Percentiles rank a stretch among this genome's conserved stretches.
These are phyloP conservation scores for Cataglyphis albicans DNA, from an alignment of 2,888 invertebrate genomes.

Conservation along the genomic window DNA sequence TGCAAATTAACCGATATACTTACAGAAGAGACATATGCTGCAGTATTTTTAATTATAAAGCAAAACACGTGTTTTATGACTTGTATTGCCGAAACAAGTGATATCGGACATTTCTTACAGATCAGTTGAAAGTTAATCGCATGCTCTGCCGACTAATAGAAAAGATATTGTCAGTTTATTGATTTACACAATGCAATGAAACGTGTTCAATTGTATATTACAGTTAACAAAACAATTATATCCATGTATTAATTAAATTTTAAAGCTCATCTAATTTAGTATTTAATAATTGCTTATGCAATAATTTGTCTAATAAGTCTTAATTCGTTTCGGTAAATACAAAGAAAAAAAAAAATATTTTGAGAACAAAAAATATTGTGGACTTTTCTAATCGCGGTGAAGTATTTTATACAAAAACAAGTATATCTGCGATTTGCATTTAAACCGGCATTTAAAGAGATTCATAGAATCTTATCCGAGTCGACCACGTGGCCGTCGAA, in stretches of 20 bases:
- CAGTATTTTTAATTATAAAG: slow-evolving; percentile 38
- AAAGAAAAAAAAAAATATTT: background rate
- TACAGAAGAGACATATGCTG: slow-evolving; percentile 6
- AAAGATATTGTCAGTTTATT: slow-evolving; percentile 28
- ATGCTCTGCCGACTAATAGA: slow-evolving; percentile 34
- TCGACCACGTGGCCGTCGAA: slow-evolving; percentile 76
- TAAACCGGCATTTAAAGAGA: slow-evolving; percentile 45
- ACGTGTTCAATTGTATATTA: slow-evolving; percentile 17
- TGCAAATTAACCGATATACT: slow-evolving; percentile 5
- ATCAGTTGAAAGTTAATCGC: slow-evolving; percentile 1
- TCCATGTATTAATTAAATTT: slow-evolving; percentile 81
- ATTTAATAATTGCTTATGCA: slow-evolving; percentile 53
- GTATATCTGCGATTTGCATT: slow-evolving; percentile 10
- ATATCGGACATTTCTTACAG: slow-evolving; percentile 21
- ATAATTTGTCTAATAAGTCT: slow-evolving; percentile 16
- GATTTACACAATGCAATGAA: slow-evolving; percentile 38
- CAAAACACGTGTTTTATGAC: slow-evolving; percentile 22
- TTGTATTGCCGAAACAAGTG: slow-evolving; percentile 34
- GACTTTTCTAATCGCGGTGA: slow-evolving; percentile 32
- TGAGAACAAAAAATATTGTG: background rate
- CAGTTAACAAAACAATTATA: slow-evolving; percentile 51
- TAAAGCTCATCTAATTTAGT: slow-evolving; percentile 60
- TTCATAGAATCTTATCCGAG: slow-evolving; percentile 56
- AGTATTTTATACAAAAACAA: background rate
- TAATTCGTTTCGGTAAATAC: background rate